Conservation (phyloP, 35 echinoderm and acorn worm species). For the Ophiothrix spiculata region DNA sequence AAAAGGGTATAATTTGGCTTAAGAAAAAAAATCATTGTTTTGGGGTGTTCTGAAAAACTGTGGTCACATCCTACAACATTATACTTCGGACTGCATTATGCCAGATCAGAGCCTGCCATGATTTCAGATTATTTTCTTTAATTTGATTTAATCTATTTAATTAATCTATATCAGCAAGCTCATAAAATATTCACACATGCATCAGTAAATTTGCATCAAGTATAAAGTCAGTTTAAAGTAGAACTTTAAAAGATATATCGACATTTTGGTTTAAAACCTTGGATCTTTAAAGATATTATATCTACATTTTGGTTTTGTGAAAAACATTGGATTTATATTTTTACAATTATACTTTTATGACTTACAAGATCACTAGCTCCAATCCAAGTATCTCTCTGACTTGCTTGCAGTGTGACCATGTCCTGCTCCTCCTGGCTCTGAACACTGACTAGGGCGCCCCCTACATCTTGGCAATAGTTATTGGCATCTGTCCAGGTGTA, state of each 20-base stretch:
- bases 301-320: neutral
- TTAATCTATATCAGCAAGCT: too few species aligned
- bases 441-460: slow-evolving; percentile 47
- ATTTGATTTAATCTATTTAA: neutral
- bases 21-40: too few species aligned
- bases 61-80: too few species aligned
- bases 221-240: neutral
- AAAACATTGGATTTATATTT: neutral
- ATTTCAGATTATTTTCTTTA: neutral
- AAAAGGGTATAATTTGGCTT: too few species aligned
- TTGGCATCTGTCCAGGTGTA: slow-evolving; percentile 58
- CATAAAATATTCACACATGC: too few species aligned
- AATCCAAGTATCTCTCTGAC: slow-evolving; percentile 42
- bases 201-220: too few species aligned
- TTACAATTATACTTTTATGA: neutral
- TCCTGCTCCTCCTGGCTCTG: slow-evolving; percentile 36
- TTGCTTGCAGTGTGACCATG: slow-evolving; percentile 5
- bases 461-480: slow-evolving; percentile 45
- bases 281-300: neutral
- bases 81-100: neutral
- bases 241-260: neutral
- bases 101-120: neutral
- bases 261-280: neutral
- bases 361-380: slow-evolving; percentile 56
- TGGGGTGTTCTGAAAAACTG: too few species aligned